A percentile compares a stretch with the other conserved stretches of the same genome.
Conservation (phyloP, 2,113 vertebrate species). For the Mustela nigripes region DNA sequence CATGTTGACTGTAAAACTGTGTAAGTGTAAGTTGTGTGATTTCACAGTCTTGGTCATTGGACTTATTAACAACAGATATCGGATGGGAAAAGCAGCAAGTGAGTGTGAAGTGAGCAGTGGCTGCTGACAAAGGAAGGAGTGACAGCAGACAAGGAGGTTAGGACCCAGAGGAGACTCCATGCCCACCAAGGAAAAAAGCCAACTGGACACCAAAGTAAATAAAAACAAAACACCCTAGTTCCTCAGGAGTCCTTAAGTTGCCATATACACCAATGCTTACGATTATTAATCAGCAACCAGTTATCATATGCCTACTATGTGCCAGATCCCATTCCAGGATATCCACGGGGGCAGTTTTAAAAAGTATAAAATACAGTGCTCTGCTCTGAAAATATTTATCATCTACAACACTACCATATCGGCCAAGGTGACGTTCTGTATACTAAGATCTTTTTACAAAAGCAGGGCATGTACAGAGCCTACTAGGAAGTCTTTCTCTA, state of each 20-base stretch:
- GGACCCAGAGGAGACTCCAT: not conserved
- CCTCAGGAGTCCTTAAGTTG: not conserved
- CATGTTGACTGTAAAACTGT: not conserved
- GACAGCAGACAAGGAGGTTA: not conserved
- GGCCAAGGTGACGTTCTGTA: not conserved
- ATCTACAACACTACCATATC: not conserved
- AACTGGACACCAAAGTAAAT: not conserved
- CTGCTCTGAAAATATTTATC: not conserved
- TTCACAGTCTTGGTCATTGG: not conserved
- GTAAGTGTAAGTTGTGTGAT: not conserved
- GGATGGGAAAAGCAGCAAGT: not conserved
- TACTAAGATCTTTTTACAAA: constrained; percentile 27
- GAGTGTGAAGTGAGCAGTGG: not conserved
- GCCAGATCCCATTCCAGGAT: not conserved
- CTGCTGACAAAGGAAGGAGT: not conserved
- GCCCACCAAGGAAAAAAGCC: not conserved
- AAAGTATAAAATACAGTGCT: not conserved
- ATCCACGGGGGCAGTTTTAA: not conserved
- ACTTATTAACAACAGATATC: not conserved
- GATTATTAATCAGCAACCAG: not conserved
- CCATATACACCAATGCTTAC: not conserved
- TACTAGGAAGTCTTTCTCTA: not conserved
- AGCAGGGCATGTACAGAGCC: not conserved
- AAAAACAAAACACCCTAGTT: not conserved
- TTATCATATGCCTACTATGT: not conserved